Base-by-base conservation (phyloP, 1,140 invertebrate genomes). In the Papilio dardanus region DNA sequence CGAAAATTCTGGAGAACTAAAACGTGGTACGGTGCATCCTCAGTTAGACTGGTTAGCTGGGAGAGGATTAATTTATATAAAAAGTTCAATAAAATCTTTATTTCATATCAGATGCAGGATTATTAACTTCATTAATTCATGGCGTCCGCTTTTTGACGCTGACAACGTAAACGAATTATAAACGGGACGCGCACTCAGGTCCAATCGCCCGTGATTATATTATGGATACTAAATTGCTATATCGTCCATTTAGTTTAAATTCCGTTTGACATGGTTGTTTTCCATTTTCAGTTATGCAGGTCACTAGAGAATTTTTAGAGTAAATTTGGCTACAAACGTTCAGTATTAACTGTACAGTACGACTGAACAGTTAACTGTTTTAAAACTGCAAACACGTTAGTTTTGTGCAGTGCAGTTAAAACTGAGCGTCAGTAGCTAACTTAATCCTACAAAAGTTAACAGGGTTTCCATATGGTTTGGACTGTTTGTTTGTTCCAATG, bases 71-170 rank as follows among this genome's bases (percentile, higher is more conserved):
- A 37, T 37, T 37, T 5, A 10, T 37, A 6, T 37, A 5, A 37
- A 37, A 37, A 37, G 16, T 46, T n/a, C 7, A 16, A 37, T 62
- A 10, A 66, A 16, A 5, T 28, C 12, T 24, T 2, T 10, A 62
- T 8, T 62, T 28, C 54, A 28, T 62, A 62, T 62, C 21, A 28
- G 24, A 62, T 28, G 19, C 21, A 12, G 5, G 66, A 19, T 21
- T 40, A 40, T 68, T 68, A 19, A 68, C 33, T 19, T 35, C 19
- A 68, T 68, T 35, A 68, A 40, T 68, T 33, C 35, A 37, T 68
- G 31, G 3, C 66, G 66, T 37, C 19, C 33, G 66, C 66, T 68
- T 68, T 68, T 68, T 37, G 66, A 68, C 66, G 66, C 66, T 68
- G 14, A 19, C 24, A 35, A 40, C n/a, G 12, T 68, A 68, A 68